Evolutionary conservation across 2,888 invertebrate genomes (phyloP).

Genomic region (Drosophila pseudotalamancana): DNA sequence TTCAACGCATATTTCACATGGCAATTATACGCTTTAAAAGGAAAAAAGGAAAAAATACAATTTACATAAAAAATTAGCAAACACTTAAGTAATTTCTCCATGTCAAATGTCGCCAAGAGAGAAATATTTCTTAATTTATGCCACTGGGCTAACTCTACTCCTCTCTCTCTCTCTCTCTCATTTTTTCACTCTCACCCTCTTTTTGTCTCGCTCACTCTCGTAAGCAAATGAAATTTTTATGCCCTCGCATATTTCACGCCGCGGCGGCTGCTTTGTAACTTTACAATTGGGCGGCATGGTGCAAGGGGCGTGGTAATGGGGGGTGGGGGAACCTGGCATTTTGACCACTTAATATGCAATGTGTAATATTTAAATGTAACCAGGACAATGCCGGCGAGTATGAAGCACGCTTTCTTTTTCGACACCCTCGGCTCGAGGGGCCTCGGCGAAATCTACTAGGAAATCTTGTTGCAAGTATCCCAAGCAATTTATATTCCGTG

Average conservation of each 20-base stretch:
- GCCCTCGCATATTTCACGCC: constrained; percentile 52
- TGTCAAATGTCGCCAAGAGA: constrained; percentile 65
- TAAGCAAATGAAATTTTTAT: constrained; percentile 60
- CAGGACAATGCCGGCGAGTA: constrained; percentile 65
- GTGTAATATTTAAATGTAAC: constrained; percentile 78
- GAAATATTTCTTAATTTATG: constrained; percentile 74
- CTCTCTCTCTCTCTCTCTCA: not conserved
- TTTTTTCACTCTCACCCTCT: not conserved
- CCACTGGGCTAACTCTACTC: constrained; percentile 11
- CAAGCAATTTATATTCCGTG: constrained; percentile 75
- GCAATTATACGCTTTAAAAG: constrained; percentile 26
- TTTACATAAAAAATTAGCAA: constrained; percentile 72
- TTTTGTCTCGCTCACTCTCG: not conserved
- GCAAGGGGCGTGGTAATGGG: not conserved
- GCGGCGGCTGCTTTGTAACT: constrained; percentile 54
- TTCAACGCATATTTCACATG: constrained; percentile 31
- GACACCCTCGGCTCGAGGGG: constrained; percentile 15
- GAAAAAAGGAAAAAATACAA: constrained; percentile 12
- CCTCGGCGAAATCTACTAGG: constrained; percentile 43
- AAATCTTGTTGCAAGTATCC: constrained; percentile 44
- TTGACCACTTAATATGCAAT: constrained; percentile 78
- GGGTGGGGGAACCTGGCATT: constrained; percentile 28
- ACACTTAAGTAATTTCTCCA: constrained; percentile 51
- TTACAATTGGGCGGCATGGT: too few relatives aligned
- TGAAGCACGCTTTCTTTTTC: not conserved